Conservation (phyloP, 2,797 vertebrate genomes). For the Hyperoplus lanceolatus region DNA sequence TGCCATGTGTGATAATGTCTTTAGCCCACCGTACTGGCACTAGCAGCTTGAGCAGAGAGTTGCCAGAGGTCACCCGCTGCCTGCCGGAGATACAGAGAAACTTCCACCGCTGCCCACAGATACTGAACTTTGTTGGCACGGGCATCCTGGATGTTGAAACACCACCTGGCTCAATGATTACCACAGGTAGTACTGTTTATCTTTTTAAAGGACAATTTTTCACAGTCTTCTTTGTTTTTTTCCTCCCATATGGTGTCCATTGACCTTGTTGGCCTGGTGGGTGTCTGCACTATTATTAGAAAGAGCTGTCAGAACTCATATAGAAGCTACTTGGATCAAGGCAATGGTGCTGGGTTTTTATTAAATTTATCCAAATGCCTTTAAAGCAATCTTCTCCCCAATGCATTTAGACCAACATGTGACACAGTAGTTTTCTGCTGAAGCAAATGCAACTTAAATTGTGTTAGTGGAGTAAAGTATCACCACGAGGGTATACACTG, state of each 20-base stretch:
- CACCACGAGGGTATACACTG: not conserved
- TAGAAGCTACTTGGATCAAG: slow-evolving; percentile 22
- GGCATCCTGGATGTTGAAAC: slow-evolving; percentile 86
- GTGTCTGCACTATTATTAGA: slow-evolving; percentile 39
- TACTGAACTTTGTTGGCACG: slow-evolving; percentile 73
- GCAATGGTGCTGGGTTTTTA: not conserved
- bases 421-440: slow-evolving; percentile 3
- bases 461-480: not conserved
- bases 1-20: slow-evolving; percentile 33
- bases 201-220: slow-evolving; percentile 25
- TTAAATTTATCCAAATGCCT: slow-evolving; percentile 3
- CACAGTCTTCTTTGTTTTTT: slow-evolving; percentile 33
- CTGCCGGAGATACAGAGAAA: slow-evolving; percentile 84
- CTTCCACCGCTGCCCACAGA: slow-evolving; percentile 81
- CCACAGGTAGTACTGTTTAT: slow-evolving; percentile 77
- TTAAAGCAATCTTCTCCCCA: not conserved
- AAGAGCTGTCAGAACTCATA: slow-evolving; percentile 21
- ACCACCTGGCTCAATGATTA: slow-evolving; percentile 88
- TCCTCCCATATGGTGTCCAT: slow-evolving; percentile 31
- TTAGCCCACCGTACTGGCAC: slow-evolving; percentile 76
- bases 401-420: slow-evolving; percentile 10
- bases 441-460: slow-evolving; percentile 8
- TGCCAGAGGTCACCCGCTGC: slow-evolving; percentile 79
- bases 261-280: slow-evolving; percentile 30
- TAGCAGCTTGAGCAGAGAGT: slow-evolving; percentile 85